phyloP scores from a whole-genome alignment of 2,113 vertebrate species.

The Sclerurus mexicanus region DNA sequence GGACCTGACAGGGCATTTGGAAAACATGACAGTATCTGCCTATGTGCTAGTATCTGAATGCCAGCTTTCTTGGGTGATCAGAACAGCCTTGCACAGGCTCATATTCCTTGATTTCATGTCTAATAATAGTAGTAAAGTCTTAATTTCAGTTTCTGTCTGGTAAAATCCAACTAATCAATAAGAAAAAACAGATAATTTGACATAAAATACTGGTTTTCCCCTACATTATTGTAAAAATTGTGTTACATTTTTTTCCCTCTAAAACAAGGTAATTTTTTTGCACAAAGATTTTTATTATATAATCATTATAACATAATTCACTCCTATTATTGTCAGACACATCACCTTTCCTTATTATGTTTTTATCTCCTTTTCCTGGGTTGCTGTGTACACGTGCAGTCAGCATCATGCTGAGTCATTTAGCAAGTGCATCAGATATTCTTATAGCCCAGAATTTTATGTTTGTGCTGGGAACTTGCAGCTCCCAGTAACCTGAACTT shows the following conservation, averaged over 20 bases:
- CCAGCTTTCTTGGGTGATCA: not conserved
- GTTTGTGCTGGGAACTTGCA: not conserved
- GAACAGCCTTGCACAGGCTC: not conserved
- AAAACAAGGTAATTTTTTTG: not conserved
- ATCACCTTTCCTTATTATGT: not conserved
- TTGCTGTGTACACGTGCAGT: not conserved
- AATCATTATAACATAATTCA: not conserved
- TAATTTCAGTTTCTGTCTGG: not conserved
- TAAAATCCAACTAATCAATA: not conserved
- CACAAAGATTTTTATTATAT: not conserved
- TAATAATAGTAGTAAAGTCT: not conserved
- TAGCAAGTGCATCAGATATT: not conserved
- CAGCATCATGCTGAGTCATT: conserved; percentile 29
- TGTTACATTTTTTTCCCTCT: not conserved
- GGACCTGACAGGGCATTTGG: not conserved
- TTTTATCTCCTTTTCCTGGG: not conserved
- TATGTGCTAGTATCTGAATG: not conserved
- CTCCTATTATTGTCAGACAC: not conserved
- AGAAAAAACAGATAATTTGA: not conserved
- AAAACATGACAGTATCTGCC: not conserved
- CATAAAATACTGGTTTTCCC: not conserved
- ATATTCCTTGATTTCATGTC: not conserved
- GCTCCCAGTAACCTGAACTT: not conserved
- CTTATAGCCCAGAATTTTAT: not conserved
- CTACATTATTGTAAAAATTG: not conserved